A percentile compares a stretch with the other conserved stretches of the same genome.
phyloP scores from a whole-genome alignment of 2,113 vertebrate species.

The Tringa solitaria region DNA sequence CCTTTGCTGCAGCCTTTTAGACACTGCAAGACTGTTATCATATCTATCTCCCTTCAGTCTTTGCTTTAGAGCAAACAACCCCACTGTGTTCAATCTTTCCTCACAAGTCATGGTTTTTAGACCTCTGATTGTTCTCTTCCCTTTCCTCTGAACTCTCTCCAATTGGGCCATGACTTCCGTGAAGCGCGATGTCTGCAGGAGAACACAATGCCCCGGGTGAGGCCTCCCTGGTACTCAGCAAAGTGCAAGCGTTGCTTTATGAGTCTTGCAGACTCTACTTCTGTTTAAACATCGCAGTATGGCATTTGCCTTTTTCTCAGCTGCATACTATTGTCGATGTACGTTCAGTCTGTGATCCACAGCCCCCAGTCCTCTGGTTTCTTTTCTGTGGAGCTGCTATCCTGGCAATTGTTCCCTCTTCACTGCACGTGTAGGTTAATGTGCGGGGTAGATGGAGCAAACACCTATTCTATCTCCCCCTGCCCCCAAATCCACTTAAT shows the following conservation, averaged over 20 bases:
- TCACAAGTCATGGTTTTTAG: conserved; percentile 33
- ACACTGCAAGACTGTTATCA: background rate
- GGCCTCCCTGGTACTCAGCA: conserved; percentile 33
- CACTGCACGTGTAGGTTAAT: background rate
- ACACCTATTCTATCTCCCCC: background rate
- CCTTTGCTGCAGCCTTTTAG: conserved; percentile 11
- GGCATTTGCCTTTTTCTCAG: conserved; percentile 46
- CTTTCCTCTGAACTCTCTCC: conserved; percentile 5
- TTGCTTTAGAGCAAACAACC: conserved; percentile 34
- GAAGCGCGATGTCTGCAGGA: background rate
- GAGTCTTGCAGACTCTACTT: background rate
- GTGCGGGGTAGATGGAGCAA: background rate
- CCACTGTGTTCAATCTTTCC: conserved; percentile 50
- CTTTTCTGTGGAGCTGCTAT: background rate
- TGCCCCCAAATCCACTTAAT: background rate
- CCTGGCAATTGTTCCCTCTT: background rate
- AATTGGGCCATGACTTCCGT: background rate
- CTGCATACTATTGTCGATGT: background rate
- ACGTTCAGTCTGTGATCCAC: background rate
- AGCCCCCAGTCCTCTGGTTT: background rate
- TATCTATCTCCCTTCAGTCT: background rate
- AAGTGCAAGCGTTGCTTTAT: background rate
- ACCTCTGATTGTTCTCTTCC: conserved; percentile 25
- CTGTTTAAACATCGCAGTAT: background rate
- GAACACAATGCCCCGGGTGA: background rate